A percentile compares a stretch with the other conserved stretches of the same genome.
These are phyloP conservation scores for Enteromius treurensis DNA, from an alignment of 2,797 vertebrate genomes.

Conservation along the genomic window DNA sequence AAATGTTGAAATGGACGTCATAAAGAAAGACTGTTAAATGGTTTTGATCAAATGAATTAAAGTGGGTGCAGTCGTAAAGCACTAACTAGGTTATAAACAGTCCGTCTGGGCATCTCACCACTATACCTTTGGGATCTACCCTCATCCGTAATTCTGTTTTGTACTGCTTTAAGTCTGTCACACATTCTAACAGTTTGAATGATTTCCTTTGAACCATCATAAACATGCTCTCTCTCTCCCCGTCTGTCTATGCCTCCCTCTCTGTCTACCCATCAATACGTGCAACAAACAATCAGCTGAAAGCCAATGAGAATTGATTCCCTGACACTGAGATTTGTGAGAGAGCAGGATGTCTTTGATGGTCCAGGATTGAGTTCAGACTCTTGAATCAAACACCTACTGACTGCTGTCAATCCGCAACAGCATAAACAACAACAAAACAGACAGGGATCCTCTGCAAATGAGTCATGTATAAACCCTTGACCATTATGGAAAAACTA, in stretches of 20 bases:
- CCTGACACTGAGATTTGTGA: constrained; percentile 38
- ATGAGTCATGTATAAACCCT: neutral
- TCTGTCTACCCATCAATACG: constrained; percentile 35
- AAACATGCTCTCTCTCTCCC: constrained; percentile 8
- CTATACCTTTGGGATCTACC: constrained; percentile 1
- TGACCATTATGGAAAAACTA: neutral
- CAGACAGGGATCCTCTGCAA: constrained; percentile 7
- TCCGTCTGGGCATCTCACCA: neutral
- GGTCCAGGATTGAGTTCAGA: constrained; percentile 28
- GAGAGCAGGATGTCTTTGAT: constrained; percentile 48
- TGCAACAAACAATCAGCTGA: constrained; percentile 57
- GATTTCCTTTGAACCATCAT: constrained; percentile 26
- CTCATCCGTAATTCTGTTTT: neutral
- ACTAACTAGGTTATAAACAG: constrained; percentile 38
- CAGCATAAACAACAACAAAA: constrained; percentile 39
- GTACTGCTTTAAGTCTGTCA: constrained; percentile 7
- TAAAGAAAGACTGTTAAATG: constrained; percentile 11
- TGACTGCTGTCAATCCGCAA: constrained; percentile 46
- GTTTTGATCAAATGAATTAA: constrained; percentile 7
- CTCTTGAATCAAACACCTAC: constrained; percentile 50
- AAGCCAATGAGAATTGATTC: constrained; percentile 55
- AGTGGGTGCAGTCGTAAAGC: neutral
- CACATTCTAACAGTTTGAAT: constrained; percentile 6
- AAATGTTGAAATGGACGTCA: neutral
- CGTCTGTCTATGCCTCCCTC: neutral